Percentiles rank a stretch among this genome's conserved stretches.
Conservation (phyloP, 2,113 vertebrate genomes). For the Lamprotornis superbus region DNA sequence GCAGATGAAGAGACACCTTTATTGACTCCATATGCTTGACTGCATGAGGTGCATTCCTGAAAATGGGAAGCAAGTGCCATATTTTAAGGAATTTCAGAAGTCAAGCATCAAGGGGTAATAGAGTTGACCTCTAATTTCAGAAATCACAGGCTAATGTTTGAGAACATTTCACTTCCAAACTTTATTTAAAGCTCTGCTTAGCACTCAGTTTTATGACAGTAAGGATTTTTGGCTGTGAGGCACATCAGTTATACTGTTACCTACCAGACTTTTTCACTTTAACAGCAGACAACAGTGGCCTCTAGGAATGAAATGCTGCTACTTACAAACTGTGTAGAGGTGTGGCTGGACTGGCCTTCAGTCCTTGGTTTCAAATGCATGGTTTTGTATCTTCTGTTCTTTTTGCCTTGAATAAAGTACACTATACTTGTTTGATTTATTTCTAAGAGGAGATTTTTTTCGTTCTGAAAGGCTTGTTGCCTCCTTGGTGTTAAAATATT, state of each 20-base stretch:
- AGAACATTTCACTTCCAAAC: slow-evolving; percentile 54
- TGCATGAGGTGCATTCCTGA: slow-evolving; percentile 11
- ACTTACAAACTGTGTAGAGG: background rate
- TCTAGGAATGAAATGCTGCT: background rate
- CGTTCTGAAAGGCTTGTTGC: background rate
- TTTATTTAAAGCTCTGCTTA: slow-evolving; percentile 67
- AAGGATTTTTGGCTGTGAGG: background rate
- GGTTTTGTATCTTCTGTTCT: background rate
- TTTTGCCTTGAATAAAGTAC: background rate
- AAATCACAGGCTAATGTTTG: slow-evolving; percentile 49
- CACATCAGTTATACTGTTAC: background rate
- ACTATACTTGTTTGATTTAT: background rate
- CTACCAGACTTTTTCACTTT: background rate
- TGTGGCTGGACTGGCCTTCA: background rate
- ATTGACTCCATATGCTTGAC: slow-evolving; percentile 38
- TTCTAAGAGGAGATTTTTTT: background rate
- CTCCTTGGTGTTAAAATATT: background rate
- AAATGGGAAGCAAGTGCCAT: slow-evolving; percentile 47
- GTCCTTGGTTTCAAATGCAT: background rate
- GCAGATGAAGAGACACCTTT: slow-evolving; percentile 50
- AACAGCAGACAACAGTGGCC: background rate
- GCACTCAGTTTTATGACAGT: slow-evolving; percentile 47
- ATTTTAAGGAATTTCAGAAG: slow-evolving; percentile 65
- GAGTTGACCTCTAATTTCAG: slow-evolving; percentile 66
- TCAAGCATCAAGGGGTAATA: slow-evolving; percentile 61